These are phyloP conservation scores for Achroia grisella DNA, from an alignment of 1,140 invertebrate species.

Conservation along the genomic window DNA sequence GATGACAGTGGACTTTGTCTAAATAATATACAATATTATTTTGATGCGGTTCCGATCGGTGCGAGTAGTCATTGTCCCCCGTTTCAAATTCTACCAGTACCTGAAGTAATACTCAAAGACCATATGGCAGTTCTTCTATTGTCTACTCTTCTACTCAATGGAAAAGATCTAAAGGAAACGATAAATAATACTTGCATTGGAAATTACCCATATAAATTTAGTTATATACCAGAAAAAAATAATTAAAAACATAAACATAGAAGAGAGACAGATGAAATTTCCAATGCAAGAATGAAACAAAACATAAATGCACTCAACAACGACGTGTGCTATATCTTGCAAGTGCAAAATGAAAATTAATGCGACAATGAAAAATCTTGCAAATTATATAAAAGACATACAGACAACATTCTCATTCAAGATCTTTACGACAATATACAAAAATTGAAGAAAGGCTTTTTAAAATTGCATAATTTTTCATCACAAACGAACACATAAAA, in stretches of 20 bases:
- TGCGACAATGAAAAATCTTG: not conserved
- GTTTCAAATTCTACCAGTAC: slow-evolving; percentile 84
- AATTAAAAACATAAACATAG: too few species aligned
- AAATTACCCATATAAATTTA: not conserved
- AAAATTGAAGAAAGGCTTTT: not conserved
- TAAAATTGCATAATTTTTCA: not conserved
- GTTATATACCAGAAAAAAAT: too few species aligned
- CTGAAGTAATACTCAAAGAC: slow-evolving; percentile 98
- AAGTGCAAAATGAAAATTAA: slow-evolving; percentile 18
- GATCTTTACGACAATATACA: not conserved
- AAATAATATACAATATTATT: too few species aligned
- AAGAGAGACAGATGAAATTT: too few species aligned
- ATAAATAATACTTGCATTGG: slow-evolving; percentile 3
- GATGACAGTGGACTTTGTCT: too few species aligned
- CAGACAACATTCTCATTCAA: too few species aligned
- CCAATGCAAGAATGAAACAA: slow-evolving; percentile 17
- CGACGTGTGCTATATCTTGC: slow-evolving; percentile 27
- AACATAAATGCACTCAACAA: slow-evolving; percentile 14
- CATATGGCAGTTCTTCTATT: slow-evolving; percentile 68
- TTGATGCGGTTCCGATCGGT: too few species aligned
- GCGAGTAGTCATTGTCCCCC: slow-evolving; percentile 7
- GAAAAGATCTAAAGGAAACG: slow-evolving; percentile 6
- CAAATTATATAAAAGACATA: not conserved
- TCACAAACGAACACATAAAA: not conserved
- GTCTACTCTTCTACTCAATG: slow-evolving; percentile 35